Conservation (phyloP, 1,140 invertebrate species). For the Achatina immaculata region DNA sequence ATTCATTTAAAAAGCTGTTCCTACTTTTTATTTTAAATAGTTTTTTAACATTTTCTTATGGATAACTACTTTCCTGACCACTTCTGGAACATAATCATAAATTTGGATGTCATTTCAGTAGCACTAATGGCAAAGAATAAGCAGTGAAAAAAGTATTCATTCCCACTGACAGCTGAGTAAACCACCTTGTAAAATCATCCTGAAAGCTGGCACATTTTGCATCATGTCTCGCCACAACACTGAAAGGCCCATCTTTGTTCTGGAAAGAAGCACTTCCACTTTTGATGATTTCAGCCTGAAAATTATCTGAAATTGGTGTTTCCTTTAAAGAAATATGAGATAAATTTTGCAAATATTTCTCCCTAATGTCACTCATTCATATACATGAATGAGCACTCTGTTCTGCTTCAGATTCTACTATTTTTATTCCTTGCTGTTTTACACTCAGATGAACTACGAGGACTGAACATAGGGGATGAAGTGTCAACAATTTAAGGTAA, state of each 20-base stretch:
- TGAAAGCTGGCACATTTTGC: neutral
- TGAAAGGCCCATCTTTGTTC: slow-evolving; percentile 3
- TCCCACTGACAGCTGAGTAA: neutral
- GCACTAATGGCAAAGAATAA: neutral
- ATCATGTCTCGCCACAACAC: neutral
- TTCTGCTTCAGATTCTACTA: too few relatives aligned
- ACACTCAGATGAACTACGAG: too few relatives aligned
- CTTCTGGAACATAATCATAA: neutral
- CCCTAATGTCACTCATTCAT: too few relatives aligned
- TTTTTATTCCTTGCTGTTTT: too few relatives aligned
- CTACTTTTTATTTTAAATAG: neutral
- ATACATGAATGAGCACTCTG: too few relatives aligned
- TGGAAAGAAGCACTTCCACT: neutral
- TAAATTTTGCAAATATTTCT: too few relatives aligned
- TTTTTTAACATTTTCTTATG: neutral
- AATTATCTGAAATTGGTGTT: neutral
- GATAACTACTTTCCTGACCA: neutral
- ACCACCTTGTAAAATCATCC: neutral
- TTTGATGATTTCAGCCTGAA: neutral
- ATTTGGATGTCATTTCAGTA: neutral
- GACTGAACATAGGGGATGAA: too few relatives aligned
- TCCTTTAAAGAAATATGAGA: too few relatives aligned
- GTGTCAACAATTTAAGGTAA: too few relatives aligned
- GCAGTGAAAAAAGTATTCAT: neutral
- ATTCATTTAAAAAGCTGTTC: too few relatives aligned